Evolutionary conservation across 2,888 invertebrate species (phyloP).

Genomic region (Caenorhabditis imperialis): DNA sequence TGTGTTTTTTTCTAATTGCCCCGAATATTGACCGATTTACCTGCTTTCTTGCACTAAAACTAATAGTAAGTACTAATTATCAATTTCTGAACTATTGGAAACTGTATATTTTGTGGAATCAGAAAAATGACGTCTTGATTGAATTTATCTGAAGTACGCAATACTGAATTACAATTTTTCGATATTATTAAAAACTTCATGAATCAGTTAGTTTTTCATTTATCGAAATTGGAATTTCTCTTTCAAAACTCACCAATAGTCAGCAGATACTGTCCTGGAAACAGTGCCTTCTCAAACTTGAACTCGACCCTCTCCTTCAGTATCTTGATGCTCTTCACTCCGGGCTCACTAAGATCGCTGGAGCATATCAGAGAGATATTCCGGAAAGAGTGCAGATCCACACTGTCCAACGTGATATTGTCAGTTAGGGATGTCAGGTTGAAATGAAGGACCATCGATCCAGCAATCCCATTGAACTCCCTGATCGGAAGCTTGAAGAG

Average conservation of each 20-base stretch:
- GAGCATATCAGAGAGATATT: slow-evolving; percentile 62
- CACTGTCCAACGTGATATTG: slow-evolving; percentile 57
- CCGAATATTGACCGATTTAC: too few relatives aligned
- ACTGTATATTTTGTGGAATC: too few relatives aligned
- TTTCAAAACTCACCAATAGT: slow-evolving; percentile 57
- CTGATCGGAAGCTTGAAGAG: slow-evolving; percentile 57
- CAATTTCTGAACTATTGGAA: too few relatives aligned
- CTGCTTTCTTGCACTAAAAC: too few relatives aligned
- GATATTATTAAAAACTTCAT: too few relatives aligned
- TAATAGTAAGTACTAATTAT: too few relatives aligned
- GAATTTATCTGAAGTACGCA: too few relatives aligned
- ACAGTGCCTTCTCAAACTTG: slow-evolving; percentile 38
- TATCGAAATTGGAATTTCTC: too few relatives aligned
- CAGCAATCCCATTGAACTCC: slow-evolving; percentile 57
- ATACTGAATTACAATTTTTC: too few relatives aligned
- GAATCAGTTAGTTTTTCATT: too few relatives aligned
- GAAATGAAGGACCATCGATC: slow-evolving; percentile 62
- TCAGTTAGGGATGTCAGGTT: slow-evolving; percentile 36
- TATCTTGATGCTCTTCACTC: slow-evolving; percentile 58
- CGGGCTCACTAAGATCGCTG: slow-evolving; percentile 42
- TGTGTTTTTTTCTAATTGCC: too few relatives aligned
- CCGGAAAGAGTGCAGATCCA: slow-evolving; percentile 56
- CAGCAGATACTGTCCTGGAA: slow-evolving; percentile 60
- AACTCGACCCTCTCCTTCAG: slow-evolving; percentile 55
- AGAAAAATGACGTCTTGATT: too few relatives aligned